Evolutionary conservation across 2,888 invertebrate genomes (phyloP).

Genomic region (Drosophila lacicola): DNA sequence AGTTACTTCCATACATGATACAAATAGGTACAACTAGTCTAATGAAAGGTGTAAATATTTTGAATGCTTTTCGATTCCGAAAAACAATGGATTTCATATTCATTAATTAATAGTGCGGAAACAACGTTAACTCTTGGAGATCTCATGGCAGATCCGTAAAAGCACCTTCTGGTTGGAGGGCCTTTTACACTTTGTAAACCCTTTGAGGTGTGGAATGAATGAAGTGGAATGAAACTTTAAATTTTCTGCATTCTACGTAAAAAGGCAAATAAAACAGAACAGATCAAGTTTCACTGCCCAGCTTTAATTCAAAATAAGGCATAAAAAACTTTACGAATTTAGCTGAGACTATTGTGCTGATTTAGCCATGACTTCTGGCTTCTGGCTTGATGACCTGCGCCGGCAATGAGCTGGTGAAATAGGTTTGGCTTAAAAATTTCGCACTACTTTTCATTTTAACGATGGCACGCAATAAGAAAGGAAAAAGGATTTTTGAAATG

Average conservation of each 20-base stretch:
- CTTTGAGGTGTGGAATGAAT: too few species aligned
- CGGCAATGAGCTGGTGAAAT: constrained; percentile 57
- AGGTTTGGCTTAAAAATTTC: constrained; percentile 64
- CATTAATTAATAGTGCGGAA: too few species aligned
- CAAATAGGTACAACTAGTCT: too few species aligned
- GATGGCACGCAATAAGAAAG: constrained; percentile 60
- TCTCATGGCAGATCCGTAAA: too few species aligned
- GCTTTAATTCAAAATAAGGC: constrained; percentile 7
- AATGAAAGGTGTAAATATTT: too few species aligned
- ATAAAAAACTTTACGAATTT: constrained; percentile 37
- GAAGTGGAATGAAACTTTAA: background rate
- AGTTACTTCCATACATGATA: too few species aligned
- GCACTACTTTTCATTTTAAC: constrained; percentile 64
- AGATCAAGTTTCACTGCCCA: background rate
- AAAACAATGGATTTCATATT: too few species aligned
- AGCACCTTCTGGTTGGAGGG: too few species aligned
- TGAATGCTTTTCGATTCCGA: too few species aligned
- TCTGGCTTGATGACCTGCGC: constrained; percentile 35
- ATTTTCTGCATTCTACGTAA: background rate
- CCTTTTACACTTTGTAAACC: too few species aligned
- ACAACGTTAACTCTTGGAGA: too few species aligned
- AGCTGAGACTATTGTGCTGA: constrained; percentile 22
- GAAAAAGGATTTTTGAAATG: constrained; percentile 44
- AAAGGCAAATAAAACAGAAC: constrained; percentile 1
- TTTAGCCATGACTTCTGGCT: constrained; percentile 1